Base-by-base conservation (phyloP, 2,888 invertebrate genomes). In the Morpho deidamia region DNA sequence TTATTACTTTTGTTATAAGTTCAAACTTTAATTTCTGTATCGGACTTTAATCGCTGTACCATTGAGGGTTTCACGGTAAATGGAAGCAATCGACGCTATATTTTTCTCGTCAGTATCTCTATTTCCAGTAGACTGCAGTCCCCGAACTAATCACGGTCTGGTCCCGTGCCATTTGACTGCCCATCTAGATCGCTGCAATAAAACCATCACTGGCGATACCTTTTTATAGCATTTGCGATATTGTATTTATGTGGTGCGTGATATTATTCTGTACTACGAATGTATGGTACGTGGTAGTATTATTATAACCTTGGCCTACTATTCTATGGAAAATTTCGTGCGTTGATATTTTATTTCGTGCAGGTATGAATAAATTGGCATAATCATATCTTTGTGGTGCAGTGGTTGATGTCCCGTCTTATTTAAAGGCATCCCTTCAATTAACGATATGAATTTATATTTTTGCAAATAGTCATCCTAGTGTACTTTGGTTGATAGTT, bases 91-190 rank as follows among this genome's bases (percentile, higher is more conserved):
- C 53, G 39, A 34, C 41, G 51, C 47, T 56, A 51, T 53, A 48
- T 59, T 59, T 59, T 56, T 59, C 59, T 56, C 53, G 33, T 38
- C 46, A 39, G 44, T 59, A 59, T 59, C 56, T 59, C 51, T 51
- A 56, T 73, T 71, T 61, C 65, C 68, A 68, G 62, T 53, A 58
- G 51, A 56, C 56, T 74, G 75, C 74, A 76, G 83, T 84, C 86
- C 83, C 86, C 66, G 71, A 84, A 70, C 82, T 83, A 84, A 86
- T 87, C 82, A 83, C 64, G 70, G 63, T 55, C 63, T 59, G 67
- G 72, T 80, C 83, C 83, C 83, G 70, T 76, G 79, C 74, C 77
- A 75, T 78, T 76, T 76, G 74, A 74, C 72, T 67, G 62, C 59
- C 62, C 54, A 63, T 65, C 66, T 62, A 60, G 61, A 64, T 69